phyloP scores from a whole-genome alignment of 2,113 vertebrate genomes.

The Copsychus sechellarum region DNA sequence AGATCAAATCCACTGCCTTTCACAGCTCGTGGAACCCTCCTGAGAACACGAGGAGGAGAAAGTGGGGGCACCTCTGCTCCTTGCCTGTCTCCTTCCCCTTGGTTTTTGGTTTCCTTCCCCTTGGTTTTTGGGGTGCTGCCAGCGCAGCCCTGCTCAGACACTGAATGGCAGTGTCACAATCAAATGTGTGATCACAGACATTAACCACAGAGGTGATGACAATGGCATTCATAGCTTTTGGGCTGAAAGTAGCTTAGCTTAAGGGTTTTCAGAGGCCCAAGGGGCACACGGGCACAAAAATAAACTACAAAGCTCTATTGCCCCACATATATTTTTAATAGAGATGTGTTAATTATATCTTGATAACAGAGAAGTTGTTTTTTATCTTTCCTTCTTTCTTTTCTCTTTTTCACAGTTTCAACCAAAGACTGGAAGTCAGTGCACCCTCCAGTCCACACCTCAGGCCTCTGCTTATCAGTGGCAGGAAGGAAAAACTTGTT shows the following conservation, averaged over 20 bases:
- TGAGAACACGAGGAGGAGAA: neutral
- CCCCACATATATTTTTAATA: neutral
- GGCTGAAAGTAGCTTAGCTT: neutral
- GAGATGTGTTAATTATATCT: neutral
- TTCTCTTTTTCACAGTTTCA: neutral
- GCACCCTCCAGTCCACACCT: neutral
- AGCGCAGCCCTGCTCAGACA: neutral
- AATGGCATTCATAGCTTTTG: neutral
- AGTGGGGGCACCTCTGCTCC: neutral
- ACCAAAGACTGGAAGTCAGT: neutral
- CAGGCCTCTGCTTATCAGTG: neutral
- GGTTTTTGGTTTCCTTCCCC: too few relatives aligned
- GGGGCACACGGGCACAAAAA: neutral
- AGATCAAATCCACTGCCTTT: neutral
- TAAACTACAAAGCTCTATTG: neutral
- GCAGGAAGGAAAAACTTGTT: neutral
- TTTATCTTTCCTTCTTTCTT: neutral
- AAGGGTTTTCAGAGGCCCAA: neutral
- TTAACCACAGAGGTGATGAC: neutral
- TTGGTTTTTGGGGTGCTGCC: accelerated
- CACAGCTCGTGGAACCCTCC: neutral
- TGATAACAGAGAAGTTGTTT: neutral
- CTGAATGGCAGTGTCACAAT: accelerated
- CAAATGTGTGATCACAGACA: too few relatives aligned
- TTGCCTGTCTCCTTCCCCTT: accelerated